Evolutionary conservation across 1,140 invertebrate species (phyloP).

Genomic region (Pseudomyrmex pallidus): DNA sequence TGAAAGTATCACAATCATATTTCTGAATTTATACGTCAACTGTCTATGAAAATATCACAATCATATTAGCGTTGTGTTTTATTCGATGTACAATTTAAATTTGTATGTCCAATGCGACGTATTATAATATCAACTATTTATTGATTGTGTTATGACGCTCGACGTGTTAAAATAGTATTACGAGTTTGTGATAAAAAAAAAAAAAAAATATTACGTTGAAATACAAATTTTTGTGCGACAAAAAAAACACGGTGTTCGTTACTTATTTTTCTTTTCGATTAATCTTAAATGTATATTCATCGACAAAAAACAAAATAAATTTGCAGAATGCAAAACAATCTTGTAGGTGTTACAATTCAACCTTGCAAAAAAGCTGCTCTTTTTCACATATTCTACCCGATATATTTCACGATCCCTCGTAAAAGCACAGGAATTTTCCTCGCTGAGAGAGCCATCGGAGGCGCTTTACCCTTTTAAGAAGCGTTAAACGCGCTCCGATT

Average conservation of each 20-base stretch:
- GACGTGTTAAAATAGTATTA: slow-evolving; percentile 71
- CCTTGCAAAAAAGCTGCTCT: slow-evolving; percentile 25
- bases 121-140: not conserved
- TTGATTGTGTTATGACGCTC: slow-evolving; percentile 7
- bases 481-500: slow-evolving; percentile 81
- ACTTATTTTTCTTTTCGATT: slow-evolving; percentile 25
- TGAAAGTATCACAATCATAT: too few species aligned
- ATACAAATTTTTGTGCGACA: slow-evolving; percentile 46
- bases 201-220: slow-evolving; percentile 55
- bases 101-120: not conserved
- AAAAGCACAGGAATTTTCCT: slow-evolving; percentile 71
- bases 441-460: slow-evolving; percentile 72
- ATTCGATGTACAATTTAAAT: not conserved
- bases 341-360: slow-evolving; percentile 42
- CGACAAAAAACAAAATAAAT: slow-evolving; percentile 45
- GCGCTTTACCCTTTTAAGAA: slow-evolving; percentile 82
- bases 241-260: slow-evolving; percentile 15
- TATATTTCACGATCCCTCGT: slow-evolving; percentile 58
- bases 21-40: too few species aligned
- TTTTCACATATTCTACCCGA: slow-evolving; percentile 42
- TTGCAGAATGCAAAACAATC: slow-evolving; percentile 49
- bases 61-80: not conserved
- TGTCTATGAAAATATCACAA: too few species aligned
- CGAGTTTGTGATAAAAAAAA: slow-evolving; percentile 81
- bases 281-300: slow-evolving; percentile 9